These are phyloP conservation scores for Atherinomorus stipes DNA, from an alignment of 2,113 vertebrate genomes.

Conservation along the genomic window DNA sequence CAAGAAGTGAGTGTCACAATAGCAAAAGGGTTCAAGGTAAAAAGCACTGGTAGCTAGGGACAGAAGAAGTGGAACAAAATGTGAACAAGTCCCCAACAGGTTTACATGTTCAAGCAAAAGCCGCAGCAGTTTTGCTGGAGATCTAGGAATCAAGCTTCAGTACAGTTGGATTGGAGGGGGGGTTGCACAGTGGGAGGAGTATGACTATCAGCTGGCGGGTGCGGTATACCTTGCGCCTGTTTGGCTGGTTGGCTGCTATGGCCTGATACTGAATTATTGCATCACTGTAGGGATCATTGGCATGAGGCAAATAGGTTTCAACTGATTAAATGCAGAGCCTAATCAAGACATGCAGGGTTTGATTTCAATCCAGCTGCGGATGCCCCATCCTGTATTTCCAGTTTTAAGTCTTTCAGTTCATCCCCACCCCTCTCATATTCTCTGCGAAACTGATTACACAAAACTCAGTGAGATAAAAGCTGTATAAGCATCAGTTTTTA, in stretches of 20 bases:
- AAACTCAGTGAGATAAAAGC: not conserved
- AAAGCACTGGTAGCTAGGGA: not conserved
- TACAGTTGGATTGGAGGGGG: slow-evolving; percentile 9
- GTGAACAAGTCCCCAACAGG: not conserved
- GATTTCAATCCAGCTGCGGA: slow-evolving; percentile 18
- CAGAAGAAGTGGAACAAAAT: not conserved
- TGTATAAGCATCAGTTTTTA: not conserved
- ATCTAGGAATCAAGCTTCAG: slow-evolving; percentile 28
- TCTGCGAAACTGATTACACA: not conserved
- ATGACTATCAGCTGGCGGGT: slow-evolving; percentile 21
- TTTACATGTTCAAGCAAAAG: slow-evolving; percentile 17
- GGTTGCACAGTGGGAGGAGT: slow-evolving; percentile 36
- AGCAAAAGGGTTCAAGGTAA: not conserved
- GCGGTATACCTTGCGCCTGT: slow-evolving; percentile 24
- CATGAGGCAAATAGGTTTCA: not conserved
- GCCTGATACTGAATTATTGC: slow-evolving; percentile 57
- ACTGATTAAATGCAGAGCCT: not conserved
- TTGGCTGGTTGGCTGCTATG: slow-evolving; percentile 56
- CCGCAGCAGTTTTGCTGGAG: not conserved
- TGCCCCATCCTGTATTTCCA: slow-evolving; percentile 35
- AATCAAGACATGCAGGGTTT: not conserved
- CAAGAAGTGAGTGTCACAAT: not conserved
- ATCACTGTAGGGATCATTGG: slow-evolving; percentile 33
- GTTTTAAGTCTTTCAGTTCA: slow-evolving; percentile 22
- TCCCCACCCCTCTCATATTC: not conserved